phyloP scores from a whole-genome alignment of 2,113 vertebrate species.

The Embiotoca jacksoni region DNA sequence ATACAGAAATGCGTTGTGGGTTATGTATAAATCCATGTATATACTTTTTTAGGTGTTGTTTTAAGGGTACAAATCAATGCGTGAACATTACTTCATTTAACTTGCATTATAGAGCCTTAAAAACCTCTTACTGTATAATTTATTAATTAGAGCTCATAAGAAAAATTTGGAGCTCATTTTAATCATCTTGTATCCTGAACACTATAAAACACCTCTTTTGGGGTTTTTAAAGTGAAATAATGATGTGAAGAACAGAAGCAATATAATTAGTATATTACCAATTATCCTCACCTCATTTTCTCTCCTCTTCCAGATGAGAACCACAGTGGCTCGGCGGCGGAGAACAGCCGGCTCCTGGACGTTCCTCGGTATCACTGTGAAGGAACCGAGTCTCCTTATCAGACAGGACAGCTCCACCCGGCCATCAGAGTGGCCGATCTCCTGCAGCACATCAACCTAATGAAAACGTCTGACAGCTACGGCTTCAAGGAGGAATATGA shows the following conservation, averaged over 20 bases:
- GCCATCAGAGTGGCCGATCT: slow-evolving; percentile 97
- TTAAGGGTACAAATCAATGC: neutral
- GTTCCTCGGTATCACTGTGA: slow-evolving; percentile 97
- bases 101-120: neutral
- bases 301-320: slow-evolving; percentile 89
- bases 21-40: too few species aligned
- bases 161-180: neutral
- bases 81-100: neutral
- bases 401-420: slow-evolving; percentile 97
- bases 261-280: neutral
- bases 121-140: neutral
- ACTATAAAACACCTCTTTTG: neutral
- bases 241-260: neutral
- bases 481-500: slow-evolving; percentile 99
- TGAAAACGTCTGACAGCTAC: slow-evolving; percentile 99
- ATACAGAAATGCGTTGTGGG: neutral
- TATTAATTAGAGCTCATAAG: neutral
- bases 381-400: slow-evolving; percentile 96
- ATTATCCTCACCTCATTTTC: neutral
- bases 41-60: neutral
- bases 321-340: slow-evolving; percentile 90
- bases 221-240: neutral
- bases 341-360: slow-evolving; percentile 94
- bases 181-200: neutral
- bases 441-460: slow-evolving; percentile 98